A percentile compares a stretch with the other conserved stretches of the same genome.
Conservation (phyloP, 2,113 vertebrate species). For the Hippocampus comes region DNA sequence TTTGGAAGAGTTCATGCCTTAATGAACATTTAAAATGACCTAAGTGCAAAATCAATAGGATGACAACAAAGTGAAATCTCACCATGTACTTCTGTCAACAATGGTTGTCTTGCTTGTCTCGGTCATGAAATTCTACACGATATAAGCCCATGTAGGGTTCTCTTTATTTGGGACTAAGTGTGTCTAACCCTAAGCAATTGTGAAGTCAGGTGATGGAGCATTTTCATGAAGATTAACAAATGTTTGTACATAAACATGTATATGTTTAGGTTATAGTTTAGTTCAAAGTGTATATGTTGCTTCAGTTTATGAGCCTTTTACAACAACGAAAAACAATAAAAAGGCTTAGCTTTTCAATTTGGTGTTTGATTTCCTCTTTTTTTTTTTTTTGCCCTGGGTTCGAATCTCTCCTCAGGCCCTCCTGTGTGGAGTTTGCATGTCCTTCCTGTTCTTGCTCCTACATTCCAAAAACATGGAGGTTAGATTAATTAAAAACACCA, state of each 20-base stretch:
- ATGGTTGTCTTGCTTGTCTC: slow-evolving; percentile 20
- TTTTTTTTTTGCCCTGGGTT: neutral
- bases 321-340: neutral
- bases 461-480: neutral
- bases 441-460: neutral
- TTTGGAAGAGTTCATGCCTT: neutral
- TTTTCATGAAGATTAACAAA: slow-evolving; percentile 16
- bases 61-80: slow-evolving; percentile 12
- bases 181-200: slow-evolving; percentile 15
- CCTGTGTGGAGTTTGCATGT: neutral
- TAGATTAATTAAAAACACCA: neutral
- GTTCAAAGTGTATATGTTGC: slow-evolving; percentile 14
- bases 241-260: slow-evolving; percentile 25
- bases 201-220: slow-evolving; percentile 24
- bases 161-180: slow-evolving; percentile 18
- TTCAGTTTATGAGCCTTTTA: neutral
- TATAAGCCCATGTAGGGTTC: slow-evolving; percentile 7
- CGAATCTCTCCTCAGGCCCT: neutral
- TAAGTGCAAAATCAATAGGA: slow-evolving; percentile 18
- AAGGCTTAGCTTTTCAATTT: neutral
- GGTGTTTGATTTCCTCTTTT: neutral
- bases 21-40: slow-evolving; percentile 1
- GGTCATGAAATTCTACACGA: slow-evolving; percentile 2
- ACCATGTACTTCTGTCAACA: slow-evolving; percentile 19
- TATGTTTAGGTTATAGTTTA: slow-evolving; percentile 29